Evolutionary conservation across 2,888 invertebrate genomes (phyloP), one percentile per base, ranked within the genome.

Genomic region (Plagodis dolabraria): DNA sequence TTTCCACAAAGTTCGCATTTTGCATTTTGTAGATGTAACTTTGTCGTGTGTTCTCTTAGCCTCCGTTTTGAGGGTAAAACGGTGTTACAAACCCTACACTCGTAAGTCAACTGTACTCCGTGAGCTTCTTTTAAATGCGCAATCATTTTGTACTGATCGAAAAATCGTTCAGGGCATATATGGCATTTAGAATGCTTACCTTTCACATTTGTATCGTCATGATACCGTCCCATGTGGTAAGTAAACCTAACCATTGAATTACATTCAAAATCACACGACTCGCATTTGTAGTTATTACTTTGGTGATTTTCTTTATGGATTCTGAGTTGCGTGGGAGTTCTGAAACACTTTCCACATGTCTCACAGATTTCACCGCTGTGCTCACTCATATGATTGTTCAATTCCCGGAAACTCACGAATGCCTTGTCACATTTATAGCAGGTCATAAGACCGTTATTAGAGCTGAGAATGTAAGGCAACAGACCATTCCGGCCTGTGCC

Each of bases 311-410:
- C 12, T 8, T 5, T 43, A 12, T 43, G 43, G 11, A 11, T 43
- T 43, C 10, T 7, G 6, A 43, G 10, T 43, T 8, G 5, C 12
- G 11, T 11, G 43, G 0, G 0, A 43, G 1, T n/a, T 7, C 33
- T 35, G 9, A 47, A 47, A n/a, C 47, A 11, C 6, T 10, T 0
- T 2, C 47, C 47, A 57, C 91, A 92, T 0, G 85, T 88, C 66
- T 92, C 91, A 55, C 91, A 92, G 1, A 89, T 88, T 0, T 90
- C 89, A 51, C 75, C 90, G 11, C 33, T n/a, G 11, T 51, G 51
- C 0, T 9, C n/a, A n/a, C 34, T 34, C 51, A 51, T 44, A 35
- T 51, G 51, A 7, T 35, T 6, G 35, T 51, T 42, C 6, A 51
- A 10, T 7, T n/a, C 2, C 9, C 11, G n/a, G n/a, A 51, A 51